phyloP scores from a whole-genome alignment of 2,113 vertebrate species.

The Cynoglossus semilaevis region DNA sequence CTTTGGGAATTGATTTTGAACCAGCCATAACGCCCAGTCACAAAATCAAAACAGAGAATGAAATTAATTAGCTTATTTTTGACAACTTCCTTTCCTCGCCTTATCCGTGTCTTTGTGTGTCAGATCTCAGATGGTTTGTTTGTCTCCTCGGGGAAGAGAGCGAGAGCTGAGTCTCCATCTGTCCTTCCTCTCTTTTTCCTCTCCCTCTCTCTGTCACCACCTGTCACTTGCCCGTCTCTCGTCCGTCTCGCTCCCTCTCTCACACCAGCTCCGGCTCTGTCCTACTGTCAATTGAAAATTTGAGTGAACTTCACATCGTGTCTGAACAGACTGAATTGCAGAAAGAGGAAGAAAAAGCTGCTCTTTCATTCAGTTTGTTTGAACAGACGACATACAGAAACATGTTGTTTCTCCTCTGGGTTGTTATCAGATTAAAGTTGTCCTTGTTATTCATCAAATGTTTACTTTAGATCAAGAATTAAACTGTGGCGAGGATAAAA shows the following conservation, averaged over 20 bases:
- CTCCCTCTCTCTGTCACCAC: constrained; percentile 52
- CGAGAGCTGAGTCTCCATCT: constrained; percentile 62
- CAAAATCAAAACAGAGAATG: neutral
- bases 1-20: too few relatives aligned
- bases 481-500: too few relatives aligned
- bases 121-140: constrained; percentile 57
- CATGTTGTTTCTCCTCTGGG: too few relatives aligned
- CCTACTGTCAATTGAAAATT: constrained; percentile 48
- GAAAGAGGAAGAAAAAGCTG: neutral
- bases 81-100: constrained; percentile 13
- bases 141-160: constrained; percentile 44
- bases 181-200: constrained; percentile 41
- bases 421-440: too few relatives aligned
- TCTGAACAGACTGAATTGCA: constrained; percentile 27
- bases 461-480: too few relatives aligned
- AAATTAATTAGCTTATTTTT: neutral
- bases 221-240: constrained; percentile 62
- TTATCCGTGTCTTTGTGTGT: constrained; percentile 32
- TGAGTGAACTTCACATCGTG: constrained; percentile 24
- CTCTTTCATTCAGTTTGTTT: neutral
- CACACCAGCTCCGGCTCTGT: constrained; percentile 26
- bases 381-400: neutral
- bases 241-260: constrained; percentile 1
- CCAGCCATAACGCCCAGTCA: neutral
- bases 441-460: too few relatives aligned